Evolutionary conservation across 2,797 vertebrate species (phyloP), one percentile per base, ranked within the genome.

Genomic region (Amphiprion clarkii): DNA sequence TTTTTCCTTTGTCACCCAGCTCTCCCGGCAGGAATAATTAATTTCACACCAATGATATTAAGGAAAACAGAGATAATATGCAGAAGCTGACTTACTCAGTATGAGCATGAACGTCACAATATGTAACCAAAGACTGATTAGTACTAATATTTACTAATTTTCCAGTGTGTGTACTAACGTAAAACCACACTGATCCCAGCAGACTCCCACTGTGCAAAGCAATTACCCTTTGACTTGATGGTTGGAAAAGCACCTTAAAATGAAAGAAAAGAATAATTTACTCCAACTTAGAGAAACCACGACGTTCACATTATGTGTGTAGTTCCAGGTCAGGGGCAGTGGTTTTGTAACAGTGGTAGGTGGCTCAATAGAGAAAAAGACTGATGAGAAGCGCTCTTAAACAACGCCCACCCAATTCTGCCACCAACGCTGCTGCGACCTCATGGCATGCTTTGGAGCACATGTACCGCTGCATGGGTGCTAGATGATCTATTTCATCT

Each of bases 61-160:
- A 86, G 65, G 68, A 79, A 82, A 67, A 81, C 58, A 1, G 36
- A 58, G 44, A 70, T 87, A 84, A 84, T 87, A 81, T 84, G 71
- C 76, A 56, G 71, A 72, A 71, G 64, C 81, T 42, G 65, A 68
- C 66, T 83, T 44, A 57, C 87, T 82, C 83, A 73, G 74, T 67
- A 68, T 84, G 89, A 88, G 53, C 62, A 46, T 82, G 82, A 74
- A 48, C 74, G 69, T 88, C 84, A 48, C 78, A 71, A 82, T 81
- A 61, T 70, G 86, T 71, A 84, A 74, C 71, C 63, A 71, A 66
- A 85, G 73, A 87, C 74, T 88, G 71, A 87, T 89, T 79, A 79
- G 67, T 68, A 21, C 80, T 77, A 76, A 73, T 82, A 76, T 88
- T 87, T 82, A 76, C 79, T 71, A 17, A 79, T 84, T 83, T 83